Evolutionary conservation across 2,888 invertebrate species (phyloP), one percentile per base, ranked within the genome.

Genomic region (Noctua comes): DNA sequence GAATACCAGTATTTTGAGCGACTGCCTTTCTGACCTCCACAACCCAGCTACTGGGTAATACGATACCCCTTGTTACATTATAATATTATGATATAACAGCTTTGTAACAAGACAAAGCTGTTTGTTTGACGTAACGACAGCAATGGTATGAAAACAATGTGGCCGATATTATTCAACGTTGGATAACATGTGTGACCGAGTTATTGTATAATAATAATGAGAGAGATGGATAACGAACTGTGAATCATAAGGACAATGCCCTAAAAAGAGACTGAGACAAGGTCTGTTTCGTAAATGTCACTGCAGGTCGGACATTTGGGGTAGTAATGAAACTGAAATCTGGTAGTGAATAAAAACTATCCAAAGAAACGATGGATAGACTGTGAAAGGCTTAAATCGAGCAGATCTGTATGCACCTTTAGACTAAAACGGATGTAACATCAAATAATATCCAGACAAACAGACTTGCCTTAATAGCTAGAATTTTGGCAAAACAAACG

Each of bases 401-500:
- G 21, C 21, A 48, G 7, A 48, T 48, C 48, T 21, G 18, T 48
- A 48, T 48, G 48, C 7, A 48, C 21, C 48, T 48, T 21, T 48
- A 48, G 21, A 48, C 48, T 18, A 21, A 48, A 51, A 18, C 24
- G 16, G 43, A 70, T 70, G n/a, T n/a, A n/a, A 70, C 24, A 68
- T n/a, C 6, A 18, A 48, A 71, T 62, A 43, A 31, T 62, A 54
- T 62, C 31, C 18, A 66, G 21, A 76, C 69, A 80, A 76, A 81
- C 31, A 68, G 43, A 71, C 31, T 73, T 66, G 59, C 68, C 69
- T 78, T 73, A 77, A 79, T 62, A 80, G 62, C 77, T 65, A 79
- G 80, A 85, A 70, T 80, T 77, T 89, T 89, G 88, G 88, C 88
- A 87, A 83, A 84, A 88, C 81, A 77, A 82, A 74, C 78, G 57